A percentile compares a stretch with the other conserved stretches of the same genome.
Evolutionary conservation across 2,888 invertebrate genomes (phyloP).

Genomic region (Pycnomerus fuliginosus): DNA sequence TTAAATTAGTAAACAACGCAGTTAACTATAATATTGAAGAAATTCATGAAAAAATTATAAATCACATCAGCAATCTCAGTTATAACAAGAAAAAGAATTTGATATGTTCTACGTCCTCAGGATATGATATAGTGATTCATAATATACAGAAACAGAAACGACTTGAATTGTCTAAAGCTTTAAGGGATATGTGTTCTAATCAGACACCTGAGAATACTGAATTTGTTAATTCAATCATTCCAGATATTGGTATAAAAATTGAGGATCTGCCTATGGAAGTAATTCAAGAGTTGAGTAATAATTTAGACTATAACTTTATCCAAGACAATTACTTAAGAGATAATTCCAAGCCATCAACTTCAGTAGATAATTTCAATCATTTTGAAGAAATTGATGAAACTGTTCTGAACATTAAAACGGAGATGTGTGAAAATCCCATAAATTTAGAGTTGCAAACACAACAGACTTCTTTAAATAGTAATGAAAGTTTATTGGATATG

Average conservation of each 20-base stretch:
- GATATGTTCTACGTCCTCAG: slow-evolving; percentile 41
- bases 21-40: slow-evolving; percentile 36
- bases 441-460: no score
- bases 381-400: slow-evolving; percentile 8
- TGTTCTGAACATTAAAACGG: slow-evolving; percentile 5
- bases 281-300: slow-evolving; percentile 42
- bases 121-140: slow-evolving; percentile 45
- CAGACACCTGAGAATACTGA: slow-evolving; percentile 35
- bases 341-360: background rate
- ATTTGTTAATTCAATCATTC: slow-evolving; percentile 46
- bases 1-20: slow-evolving; percentile 14
- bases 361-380: no score
- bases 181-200: slow-evolving; percentile 44
- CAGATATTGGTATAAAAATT: slow-evolving; percentile 49
- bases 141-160: slow-evolving; percentile 48
- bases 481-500: no score
- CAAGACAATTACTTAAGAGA: no score
- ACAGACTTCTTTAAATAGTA: no score
- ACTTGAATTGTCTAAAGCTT: slow-evolving; percentile 46
- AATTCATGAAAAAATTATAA: slow-evolving; percentile 46
- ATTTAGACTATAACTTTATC: slow-evolving; percentile 36
- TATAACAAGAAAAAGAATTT: slow-evolving; percentile 45
- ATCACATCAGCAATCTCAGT: slow-evolving; percentile 46
- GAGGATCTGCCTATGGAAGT: slow-evolving; percentile 46
- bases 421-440: slow-evolving; percentile 1